A percentile compares a stretch with the other conserved stretches of the same genome.
Evolutionary conservation across 2,888 invertebrate species (phyloP).

Genomic region (Dascillus cervinus): DNA sequence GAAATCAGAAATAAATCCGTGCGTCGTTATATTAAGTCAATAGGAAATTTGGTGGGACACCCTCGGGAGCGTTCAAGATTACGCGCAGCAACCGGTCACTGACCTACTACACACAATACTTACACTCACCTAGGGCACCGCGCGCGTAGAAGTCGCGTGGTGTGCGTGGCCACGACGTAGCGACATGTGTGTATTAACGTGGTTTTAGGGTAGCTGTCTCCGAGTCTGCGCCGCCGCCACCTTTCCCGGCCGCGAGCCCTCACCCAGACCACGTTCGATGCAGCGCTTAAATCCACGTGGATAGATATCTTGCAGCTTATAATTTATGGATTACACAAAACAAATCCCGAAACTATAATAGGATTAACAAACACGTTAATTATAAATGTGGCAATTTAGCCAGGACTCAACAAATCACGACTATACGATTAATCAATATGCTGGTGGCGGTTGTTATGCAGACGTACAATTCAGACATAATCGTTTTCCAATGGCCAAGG

Average conservation of each 20-base stretch:
- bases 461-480: too few relatives aligned
- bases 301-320: too few relatives aligned
- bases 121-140: slow-evolving; percentile 36
- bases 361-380: too few relatives aligned
- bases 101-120: slow-evolving; percentile 33
- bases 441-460: too few relatives aligned
- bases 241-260: slow-evolving; percentile 26
- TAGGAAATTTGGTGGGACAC: not conserved
- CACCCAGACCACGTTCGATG: slow-evolving; percentile 35
- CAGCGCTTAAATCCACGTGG: slow-evolving; percentile 31
- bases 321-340: too few relatives aligned
- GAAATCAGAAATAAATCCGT: not conserved
- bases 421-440: too few relatives aligned
- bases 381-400: too few relatives aligned
- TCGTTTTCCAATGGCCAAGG: too few relatives aligned
- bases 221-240: slow-evolving; percentile 26
- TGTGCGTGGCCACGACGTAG: slow-evolving; percentile 46
- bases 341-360: too few relatives aligned
- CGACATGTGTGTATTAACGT: slow-evolving; percentile 45
- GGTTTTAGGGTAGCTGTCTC: slow-evolving; percentile 15
- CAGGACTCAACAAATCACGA: too few relatives aligned
- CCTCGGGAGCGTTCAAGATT: not conserved
- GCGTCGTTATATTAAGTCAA: too few relatives aligned
- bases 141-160: slow-evolving; percentile 46
- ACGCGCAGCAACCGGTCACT: slow-evolving; percentile 28